Base-by-base conservation (phyloP, 2,113 vertebrate species). In the Crotalus horridus region DNA sequence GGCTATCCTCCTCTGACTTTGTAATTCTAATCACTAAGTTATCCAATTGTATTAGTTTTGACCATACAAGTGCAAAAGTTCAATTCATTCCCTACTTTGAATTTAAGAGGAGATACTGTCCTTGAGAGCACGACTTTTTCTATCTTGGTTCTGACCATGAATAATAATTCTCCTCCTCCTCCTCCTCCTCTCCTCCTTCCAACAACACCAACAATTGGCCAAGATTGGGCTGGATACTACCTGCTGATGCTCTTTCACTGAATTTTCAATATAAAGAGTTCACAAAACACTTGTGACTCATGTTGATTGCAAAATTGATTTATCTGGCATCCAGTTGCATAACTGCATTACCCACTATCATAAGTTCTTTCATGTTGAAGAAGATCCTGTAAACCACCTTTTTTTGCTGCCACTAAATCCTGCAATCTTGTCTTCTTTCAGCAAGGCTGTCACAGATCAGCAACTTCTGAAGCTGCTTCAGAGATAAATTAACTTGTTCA, bases 361-460 rank as follows among this genome's bases (percentile, higher is more conserved):
- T 64, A 0, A 33, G 13, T n/a, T 69, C 43, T 59, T 51, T 51
- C 74, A 39, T 90, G n/a, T 13, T 74, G 89, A 17, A 69, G 46
- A n/a, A 61, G n/a, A 74, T 20, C 21, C 8, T 20, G 24, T 74
- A n/a, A 69, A 17, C 8, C 11, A 17, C 55, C 59, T 15, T 9
- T 64, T 54, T 48, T 85, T 81, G 55, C 64, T 0, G 2, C 24
- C 9, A 3, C 90, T 61, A 29, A 6, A 61, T 0, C 0, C 0
- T 0, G 9, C 2, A 0, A 33, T 64, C 69, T 91, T 92, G 0
- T 0, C 0, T 20, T 26, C 51, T 81, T 90, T 74, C 92, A 91
- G 86, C 10, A 0, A 51, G 15, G 23, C 0, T 1, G 0, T 2
- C 24, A 3, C 43, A 69, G 88, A 61, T 29, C 33, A 81, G 90